Evolutionary conservation across 2,797 vertebrate genomes (phyloP), one percentile per base, ranked within the genome.

Genomic region (Cryptoblepharus egeriae): DNA sequence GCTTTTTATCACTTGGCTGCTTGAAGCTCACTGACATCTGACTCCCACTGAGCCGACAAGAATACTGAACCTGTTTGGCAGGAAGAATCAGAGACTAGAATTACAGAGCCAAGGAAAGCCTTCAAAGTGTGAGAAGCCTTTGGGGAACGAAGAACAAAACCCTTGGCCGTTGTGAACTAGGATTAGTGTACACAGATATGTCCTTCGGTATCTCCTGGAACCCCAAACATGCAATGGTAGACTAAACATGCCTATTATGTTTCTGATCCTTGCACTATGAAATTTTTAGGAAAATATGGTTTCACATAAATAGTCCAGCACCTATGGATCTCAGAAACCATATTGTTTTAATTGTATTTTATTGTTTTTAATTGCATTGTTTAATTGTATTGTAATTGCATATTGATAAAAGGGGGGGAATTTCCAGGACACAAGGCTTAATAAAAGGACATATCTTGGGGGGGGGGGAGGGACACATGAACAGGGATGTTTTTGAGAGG

Each of bases 1-100:
- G 79, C 87, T 87, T 88, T 79, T 86, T 91, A 84, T 87, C 1
- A 0, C 86, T 90, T 85, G 63, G 70, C 57, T 65, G 81, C 75
- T 80, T 72, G 65, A 30, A 74, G 61, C 0, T 55, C 58, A 76
- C 45, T 69, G 67, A 69, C 84, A 83, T 90, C 81, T 88, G 86
- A 91, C 64, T 90, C 63, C 49, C 75, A 80, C 0, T 77, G 26
- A 75, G 75, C 87, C 80, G 69, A 60, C 65, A 32, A 89, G 37
- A 90, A 91, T 83, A 91, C 68, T 58, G 74, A 89, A 82, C 11
- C 76, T n/a, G 26, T 57, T 85, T 88, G 37, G 30, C 18, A 63
- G 57, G 74, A 91, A 90, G 42, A 89, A 90, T 4, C 55, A 58
- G 77, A 89, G 37, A 78, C 4, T 75, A 52, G 63, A 73, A 77